Base-by-base conservation (phyloP, 2,113 vertebrate genomes). In the Tragelaphus imberbis region DNA sequence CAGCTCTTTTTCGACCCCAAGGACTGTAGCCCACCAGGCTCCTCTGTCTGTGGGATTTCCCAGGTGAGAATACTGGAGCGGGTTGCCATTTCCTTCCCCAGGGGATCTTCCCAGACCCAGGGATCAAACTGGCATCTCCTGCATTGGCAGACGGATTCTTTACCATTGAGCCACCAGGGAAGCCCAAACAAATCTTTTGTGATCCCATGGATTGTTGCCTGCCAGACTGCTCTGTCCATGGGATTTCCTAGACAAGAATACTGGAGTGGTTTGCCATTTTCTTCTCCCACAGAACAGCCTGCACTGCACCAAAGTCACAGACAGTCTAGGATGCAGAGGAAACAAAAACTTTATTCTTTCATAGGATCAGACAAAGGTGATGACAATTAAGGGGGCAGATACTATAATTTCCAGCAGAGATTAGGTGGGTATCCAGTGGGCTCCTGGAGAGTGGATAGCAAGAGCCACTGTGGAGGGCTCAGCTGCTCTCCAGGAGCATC, bases 281-380 rank as follows among this genome's bases (percentile, higher is more conserved):
- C 71, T 77, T 44, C 23, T 77, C 36, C 71, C 44, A 30, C 14
- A 58, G 71, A 84, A 14, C 1, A 27, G 36, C 25, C 11, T 56
- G 49, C 3, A 0, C 16, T 47, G 55, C 27, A 40, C 2, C 40
- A 40, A 68, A 80, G 71, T 40, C 55, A 30, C 28, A 81, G 28
- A 77, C 5, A 28, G 33, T 5, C 44, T 53, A 8, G 11, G 88
- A 7, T 71, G 44, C 53, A 36, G 71, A 59, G 51, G 28, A 63
- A 79, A 63, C 28, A 14, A 47, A n/a, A 12, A 8, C 61, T 97
- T 98, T 95, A 96, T 75, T 95, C 86, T 36, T 84, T 44, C 56
- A 81, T 53, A 36, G 71, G 51, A 8, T 36, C 30, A 79, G 63
- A 44, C 21, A 25, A 5, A 36, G 44, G 30, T 6, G 36, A 33